Conservation (phyloP, 2,113 vertebrate genomes). For the Hippocampus barbouri region DNA sequence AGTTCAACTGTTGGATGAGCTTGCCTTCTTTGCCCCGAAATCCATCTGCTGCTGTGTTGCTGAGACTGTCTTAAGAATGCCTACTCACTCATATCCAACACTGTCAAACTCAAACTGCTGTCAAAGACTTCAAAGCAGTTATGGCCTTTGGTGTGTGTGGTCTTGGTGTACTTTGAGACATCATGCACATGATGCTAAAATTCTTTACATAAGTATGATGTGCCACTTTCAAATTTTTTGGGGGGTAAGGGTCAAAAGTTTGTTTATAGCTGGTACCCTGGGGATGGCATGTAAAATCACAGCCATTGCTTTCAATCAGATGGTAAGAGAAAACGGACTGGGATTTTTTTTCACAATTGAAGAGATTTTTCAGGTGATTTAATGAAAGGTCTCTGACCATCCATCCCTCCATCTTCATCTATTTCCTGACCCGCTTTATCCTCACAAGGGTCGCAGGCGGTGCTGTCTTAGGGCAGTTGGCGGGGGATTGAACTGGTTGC, state of each 20-base stretch:
- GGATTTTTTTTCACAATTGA: background rate
- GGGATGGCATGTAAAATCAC: background rate
- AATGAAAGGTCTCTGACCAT: background rate
- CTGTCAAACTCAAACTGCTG: background rate
- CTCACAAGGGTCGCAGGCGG: too few relatives aligned
- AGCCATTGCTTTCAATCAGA: background rate
- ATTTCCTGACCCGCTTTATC: too few relatives aligned
- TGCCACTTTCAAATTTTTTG: slow-evolving; percentile 1
- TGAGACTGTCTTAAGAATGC: background rate
- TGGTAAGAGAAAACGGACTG: background rate
- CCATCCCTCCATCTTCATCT: too few relatives aligned
- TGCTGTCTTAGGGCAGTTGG: too few relatives aligned
- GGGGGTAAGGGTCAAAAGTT: background rate
- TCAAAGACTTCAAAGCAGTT: slow-evolving; percentile 12
- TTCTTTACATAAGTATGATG: slow-evolving; percentile 8
- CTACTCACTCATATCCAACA: slow-evolving; percentile 1
- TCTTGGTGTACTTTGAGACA: slow-evolving; percentile 7
- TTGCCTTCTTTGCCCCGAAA: background rate
- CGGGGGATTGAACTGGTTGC: too few relatives aligned
- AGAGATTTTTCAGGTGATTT: background rate
- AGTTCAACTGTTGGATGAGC: background rate
- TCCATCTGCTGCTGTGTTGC: background rate
- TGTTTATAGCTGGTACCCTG: background rate
- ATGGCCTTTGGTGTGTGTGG: slow-evolving; percentile 4
- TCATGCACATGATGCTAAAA: slow-evolving; percentile 10